Evolutionary conservation across 1,140 invertebrate genomes (phyloP).

Genomic region (Vanessa tameamea): DNA sequence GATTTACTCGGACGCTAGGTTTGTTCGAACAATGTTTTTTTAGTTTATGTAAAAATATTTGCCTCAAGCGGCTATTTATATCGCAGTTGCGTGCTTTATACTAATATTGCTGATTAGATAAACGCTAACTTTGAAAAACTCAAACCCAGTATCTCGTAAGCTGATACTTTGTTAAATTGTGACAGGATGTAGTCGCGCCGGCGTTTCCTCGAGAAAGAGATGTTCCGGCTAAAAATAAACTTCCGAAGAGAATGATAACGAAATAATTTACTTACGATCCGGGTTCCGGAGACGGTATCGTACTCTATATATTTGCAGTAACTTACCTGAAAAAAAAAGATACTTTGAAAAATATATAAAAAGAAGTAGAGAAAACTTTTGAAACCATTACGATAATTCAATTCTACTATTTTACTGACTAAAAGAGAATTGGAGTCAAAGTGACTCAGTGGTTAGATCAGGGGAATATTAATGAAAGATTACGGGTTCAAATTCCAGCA

Average conservation of each 20-base stretch:
- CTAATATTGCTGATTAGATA: background rate
- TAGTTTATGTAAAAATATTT: too few species aligned
- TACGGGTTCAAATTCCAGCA: too few species aligned
- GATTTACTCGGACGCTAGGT: too few species aligned
- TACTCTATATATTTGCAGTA: slow-evolving; percentile 7
- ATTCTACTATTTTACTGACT: too few species aligned
- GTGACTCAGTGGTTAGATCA: too few species aligned
- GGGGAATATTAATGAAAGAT: too few species aligned
- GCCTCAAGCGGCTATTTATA: too few species aligned
- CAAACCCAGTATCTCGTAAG: background rate
- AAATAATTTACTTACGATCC: slow-evolving; percentile 28
- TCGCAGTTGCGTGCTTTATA: too few species aligned
- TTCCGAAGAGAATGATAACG: slow-evolving; percentile 14
- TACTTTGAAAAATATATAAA: background rate
- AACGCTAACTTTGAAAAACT: background rate
- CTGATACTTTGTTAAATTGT: background rate
- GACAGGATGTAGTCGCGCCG: background rate
- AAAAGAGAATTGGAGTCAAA: too few species aligned
- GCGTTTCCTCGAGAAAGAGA: background rate
- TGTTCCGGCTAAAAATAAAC: slow-evolving; percentile 18
- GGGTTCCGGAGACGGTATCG: slow-evolving; percentile 8
- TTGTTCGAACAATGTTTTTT: too few species aligned
- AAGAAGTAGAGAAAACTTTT: background rate
- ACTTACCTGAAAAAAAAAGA: slow-evolving; percentile 31
- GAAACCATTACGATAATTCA: too few species aligned